Evolutionary conservation across 2,797 vertebrate species (phyloP), one percentile per base, ranked within the genome.

Genomic region (Typhlichthys subterraneus): DNA sequence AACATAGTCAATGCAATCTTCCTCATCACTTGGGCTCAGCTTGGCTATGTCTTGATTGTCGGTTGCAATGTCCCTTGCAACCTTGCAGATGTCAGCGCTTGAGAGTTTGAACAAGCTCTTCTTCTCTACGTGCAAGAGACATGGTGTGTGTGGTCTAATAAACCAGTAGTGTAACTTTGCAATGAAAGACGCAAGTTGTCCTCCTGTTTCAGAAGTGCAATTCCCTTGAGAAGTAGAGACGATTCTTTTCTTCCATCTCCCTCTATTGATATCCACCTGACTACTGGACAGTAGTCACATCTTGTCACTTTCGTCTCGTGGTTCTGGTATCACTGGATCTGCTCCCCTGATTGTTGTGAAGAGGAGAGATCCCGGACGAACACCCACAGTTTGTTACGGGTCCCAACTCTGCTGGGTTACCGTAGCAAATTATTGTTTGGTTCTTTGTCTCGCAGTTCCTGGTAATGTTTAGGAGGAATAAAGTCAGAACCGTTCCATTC

Each of bases 241-340:
- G 51, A 19, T 19, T 19, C 45, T 55, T 19, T n/a, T 14, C 12
- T 31, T 33, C 9, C 31, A 42, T 14, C 46, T 51, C 23, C n/a
- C 59, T 29, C 4, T 2, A 9, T 31, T 48, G 17, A 61, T 48
- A 50, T 13, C 46, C 59, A 4, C 14, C 48, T 50, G 29, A 29
- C n/a, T 12, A n/a, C 31, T 0, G 12, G 23, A 33, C 57, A 12
- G 51, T 9, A 49, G 19, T 49, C 53, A 33, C 53, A 0, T 50
- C 11, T 49, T 7, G 5, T 19, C 17, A 19, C 13, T 51, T 49
- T 10, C 45, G 45, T n/a, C 52, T 48, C 31, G 9, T 61, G 45
- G 53, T 69, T 69, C 53, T 51, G 17, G 0, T 60, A 61, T 52
- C 46, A 45, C 52, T 62, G 59, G 53, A 61, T 51, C 59, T 57